Conservation (phyloP, 1,140 invertebrate genomes). For the Trichoplusia ni region DNA sequence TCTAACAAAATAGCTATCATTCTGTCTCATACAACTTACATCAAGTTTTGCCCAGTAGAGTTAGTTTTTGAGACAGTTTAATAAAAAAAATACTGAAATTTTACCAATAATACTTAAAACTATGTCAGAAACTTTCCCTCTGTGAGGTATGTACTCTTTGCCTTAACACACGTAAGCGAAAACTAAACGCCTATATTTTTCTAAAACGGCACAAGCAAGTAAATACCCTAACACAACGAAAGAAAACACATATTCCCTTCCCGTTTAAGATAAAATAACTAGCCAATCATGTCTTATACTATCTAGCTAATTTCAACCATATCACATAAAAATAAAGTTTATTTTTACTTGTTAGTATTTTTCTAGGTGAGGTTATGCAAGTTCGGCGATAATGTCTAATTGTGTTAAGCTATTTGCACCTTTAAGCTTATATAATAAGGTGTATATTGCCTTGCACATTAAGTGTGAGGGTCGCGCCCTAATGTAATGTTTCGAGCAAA, state of each 20-base stretch:
- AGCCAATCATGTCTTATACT: background rate
- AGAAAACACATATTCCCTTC: background rate
- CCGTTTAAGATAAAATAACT: background rate
- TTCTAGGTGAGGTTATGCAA: background rate
- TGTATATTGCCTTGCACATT: background rate
- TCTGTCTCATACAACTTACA: too few relatives aligned
- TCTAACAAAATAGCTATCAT: too few relatives aligned
- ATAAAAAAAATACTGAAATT: too few relatives aligned
- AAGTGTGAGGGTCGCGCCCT: background rate
- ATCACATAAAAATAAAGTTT: background rate
- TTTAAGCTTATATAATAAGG: background rate
- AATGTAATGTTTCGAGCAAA: conserved; percentile 1
- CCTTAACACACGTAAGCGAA: background rate
- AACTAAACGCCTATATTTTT: background rate
- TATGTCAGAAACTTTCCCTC: too few relatives aligned
- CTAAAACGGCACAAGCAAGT: background rate
- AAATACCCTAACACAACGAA: background rate
- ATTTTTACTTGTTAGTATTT: background rate
- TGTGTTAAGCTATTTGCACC: background rate
- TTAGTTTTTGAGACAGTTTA: too few relatives aligned
- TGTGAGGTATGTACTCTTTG: too few relatives aligned
- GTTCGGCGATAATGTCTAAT: background rate
- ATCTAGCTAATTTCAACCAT: background rate
- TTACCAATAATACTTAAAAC: too few relatives aligned
- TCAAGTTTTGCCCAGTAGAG: too few relatives aligned